These are phyloP conservation scores for Phragmatobia fuliginosa DNA, from an alignment of 2,888 invertebrate genomes.

Conservation along the genomic window DNA sequence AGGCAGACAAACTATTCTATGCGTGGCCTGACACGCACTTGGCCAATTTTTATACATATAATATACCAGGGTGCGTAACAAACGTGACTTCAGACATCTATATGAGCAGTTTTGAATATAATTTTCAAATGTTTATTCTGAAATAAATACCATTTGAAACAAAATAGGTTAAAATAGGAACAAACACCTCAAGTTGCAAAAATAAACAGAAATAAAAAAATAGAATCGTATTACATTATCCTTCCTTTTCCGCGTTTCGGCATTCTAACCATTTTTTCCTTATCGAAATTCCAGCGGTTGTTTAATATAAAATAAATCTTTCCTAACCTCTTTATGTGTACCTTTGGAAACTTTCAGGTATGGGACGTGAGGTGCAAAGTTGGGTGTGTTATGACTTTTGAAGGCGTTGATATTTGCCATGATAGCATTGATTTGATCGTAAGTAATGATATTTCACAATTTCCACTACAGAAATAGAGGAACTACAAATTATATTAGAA, in stretches of 20 bases:
- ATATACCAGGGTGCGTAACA: too few species aligned
- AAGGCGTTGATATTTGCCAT: constrained; percentile 86
- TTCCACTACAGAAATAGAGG: background rate
- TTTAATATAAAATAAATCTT: constrained; percentile 26
- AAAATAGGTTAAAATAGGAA: too few species aligned
- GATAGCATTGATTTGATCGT: constrained; percentile 87
- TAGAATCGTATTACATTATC: constrained; percentile 22
- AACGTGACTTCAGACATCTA: too few species aligned
- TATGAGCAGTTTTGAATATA: background rate
- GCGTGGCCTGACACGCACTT: too few species aligned
- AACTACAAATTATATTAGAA: background rate
- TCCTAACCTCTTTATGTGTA: constrained; percentile 16
- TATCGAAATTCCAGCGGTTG: constrained; percentile 12
- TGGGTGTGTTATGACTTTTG: constrained; percentile 84
- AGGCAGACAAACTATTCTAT: too few species aligned
- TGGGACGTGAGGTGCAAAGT: constrained; percentile 85
- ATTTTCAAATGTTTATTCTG: background rate
- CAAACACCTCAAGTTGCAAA: too few species aligned
- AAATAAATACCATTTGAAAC: constrained; percentile 3
- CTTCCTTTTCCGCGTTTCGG: constrained; percentile 7
- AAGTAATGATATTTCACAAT: constrained; percentile 55
- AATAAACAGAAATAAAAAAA: constrained; percentile 19
- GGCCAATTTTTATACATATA: too few species aligned
- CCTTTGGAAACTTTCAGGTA: constrained; percentile 71
- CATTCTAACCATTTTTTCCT: constrained; percentile 25